Base-by-base conservation (phyloP, 2,797 vertebrate genomes). In the Notolabrus celidotus region DNA sequence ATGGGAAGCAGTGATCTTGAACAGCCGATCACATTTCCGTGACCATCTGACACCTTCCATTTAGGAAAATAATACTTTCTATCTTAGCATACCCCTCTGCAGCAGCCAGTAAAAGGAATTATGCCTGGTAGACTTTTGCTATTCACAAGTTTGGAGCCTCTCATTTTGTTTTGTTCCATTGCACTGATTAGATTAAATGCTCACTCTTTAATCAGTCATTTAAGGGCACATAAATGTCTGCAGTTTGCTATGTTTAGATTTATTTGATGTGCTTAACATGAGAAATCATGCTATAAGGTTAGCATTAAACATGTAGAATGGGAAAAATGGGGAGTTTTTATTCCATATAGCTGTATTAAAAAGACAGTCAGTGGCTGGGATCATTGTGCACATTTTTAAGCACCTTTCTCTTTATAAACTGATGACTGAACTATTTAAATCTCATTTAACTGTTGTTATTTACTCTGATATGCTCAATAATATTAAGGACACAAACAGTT, bases 51-150 rank as follows among this genome's bases (percentile, higher is more conserved):
- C 98, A 99, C 97, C 97, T 99, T 99, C 97, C 97, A 99, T 99
- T 99, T 99, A 99, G 98, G 98, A 99, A 99, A 99, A 99, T 99
- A 98, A 99, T 99, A 99, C 98, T 99, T 98, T 97, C 96, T 97
- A 97, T 98, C 97, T 97, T 97, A 98, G 97, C 96, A 98, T 98
- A 98, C 95, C 98, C 87, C 97, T 95, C 96, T 96, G 96, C 96
- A 96, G 95, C 96, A 97, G 95, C 96, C 96, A 95, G 96, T 94
- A 95, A 95, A 95, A 95, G 95, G 96, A 97, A 99, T 96, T 96
- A 97, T 96, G 96, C 95, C 96, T 97, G 93, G 93, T 95, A 97
- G 96, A 97, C 94, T 95, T 47, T 92, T 92, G 88, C 92, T 93
- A 93, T 96, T 92, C 95, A 94, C 86, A 94, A 92, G 88, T 91